Evolutionary conservation across 2,888 invertebrate genomes (phyloP).

Genomic region (Agrotis clavis): DNA sequence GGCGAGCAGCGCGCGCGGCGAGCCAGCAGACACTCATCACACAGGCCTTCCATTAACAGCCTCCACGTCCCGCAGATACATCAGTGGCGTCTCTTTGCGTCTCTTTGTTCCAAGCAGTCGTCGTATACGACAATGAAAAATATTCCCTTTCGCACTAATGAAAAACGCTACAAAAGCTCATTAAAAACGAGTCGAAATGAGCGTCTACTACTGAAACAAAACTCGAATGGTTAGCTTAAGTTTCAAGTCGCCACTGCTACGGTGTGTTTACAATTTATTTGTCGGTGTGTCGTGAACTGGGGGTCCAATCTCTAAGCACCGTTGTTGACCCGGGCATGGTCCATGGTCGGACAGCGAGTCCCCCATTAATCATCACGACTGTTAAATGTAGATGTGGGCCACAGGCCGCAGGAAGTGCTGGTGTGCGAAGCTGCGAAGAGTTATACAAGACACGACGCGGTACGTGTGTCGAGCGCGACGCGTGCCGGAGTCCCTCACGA

Average conservation of each 20-base stretch:
- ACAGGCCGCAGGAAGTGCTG: neutral
- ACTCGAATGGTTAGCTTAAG: neutral
- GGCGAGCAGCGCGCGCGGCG: too few species aligned
- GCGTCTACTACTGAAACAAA: neutral
- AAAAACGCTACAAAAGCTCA: slow-evolving; percentile 29
- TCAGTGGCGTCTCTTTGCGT: slow-evolving; percentile 2
- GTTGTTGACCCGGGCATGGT: too few species aligned
- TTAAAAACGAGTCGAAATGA: slow-evolving; percentile 6
- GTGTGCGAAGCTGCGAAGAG: neutral
- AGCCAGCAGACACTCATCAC: neutral
- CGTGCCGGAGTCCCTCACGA: neutral
- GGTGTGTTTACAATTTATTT: neutral
- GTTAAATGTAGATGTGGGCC: neutral
- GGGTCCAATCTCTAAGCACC: too few species aligned
- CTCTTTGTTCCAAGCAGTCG: slow-evolving; percentile 31
- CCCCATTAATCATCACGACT: neutral
- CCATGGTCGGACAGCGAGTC: too few species aligned
- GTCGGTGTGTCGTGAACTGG: too few species aligned
- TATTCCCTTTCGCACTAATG: slow-evolving; percentile 43
- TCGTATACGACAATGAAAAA: slow-evolving; percentile 23
- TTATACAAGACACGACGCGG: neutral
- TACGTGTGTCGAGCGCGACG: slow-evolving; percentile 1
- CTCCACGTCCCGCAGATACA: slow-evolving; percentile 18
- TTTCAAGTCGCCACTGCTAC: neutral
- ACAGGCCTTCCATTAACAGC: slow-evolving; percentile 22